Evolutionary conservation across 2,113 vertebrate genomes (phyloP).

Genomic region (Desmodus rotundus): DNA sequence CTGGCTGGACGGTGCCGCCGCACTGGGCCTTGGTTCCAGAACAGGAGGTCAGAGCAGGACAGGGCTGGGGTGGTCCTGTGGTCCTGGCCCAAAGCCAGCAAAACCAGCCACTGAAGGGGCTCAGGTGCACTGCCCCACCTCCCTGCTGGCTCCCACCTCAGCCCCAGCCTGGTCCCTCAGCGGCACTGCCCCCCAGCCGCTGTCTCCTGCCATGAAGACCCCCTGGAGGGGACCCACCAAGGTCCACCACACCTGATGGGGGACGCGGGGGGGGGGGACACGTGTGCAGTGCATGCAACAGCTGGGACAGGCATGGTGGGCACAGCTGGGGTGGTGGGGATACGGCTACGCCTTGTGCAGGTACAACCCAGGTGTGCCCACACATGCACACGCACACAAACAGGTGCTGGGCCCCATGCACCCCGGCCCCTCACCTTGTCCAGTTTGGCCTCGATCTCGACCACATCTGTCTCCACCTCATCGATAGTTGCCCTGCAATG

Average conservation of each 20-base stretch:
- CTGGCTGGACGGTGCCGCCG: neutral
- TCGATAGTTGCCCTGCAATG: constrained; percentile 93
- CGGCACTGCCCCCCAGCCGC: neutral
- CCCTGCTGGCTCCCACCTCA: rapidly evolving
- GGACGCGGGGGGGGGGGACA: neutral
- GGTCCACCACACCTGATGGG: neutral
- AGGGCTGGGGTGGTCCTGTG: neutral
- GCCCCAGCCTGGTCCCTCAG: neutral
- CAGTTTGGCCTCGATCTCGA: constrained; percentile 96
- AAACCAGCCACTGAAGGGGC: neutral
- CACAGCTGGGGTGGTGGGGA: too few species aligned
- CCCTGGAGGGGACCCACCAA: neutral
- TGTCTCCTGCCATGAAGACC: neutral
- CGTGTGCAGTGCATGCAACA: rapidly evolving
- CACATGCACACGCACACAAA: rapidly evolving
- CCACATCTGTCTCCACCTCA: constrained; percentile 97
- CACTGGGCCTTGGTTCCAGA: neutral
- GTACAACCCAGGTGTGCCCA: rapidly evolving
- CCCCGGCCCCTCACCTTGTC: constrained; percentile 89
- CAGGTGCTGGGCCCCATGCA: neutral
- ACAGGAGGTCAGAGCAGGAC: neutral
- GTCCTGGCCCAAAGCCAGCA: neutral
- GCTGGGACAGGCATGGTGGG: rapidly evolving
- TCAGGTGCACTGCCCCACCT: neutral
- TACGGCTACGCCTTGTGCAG: neutral